These are phyloP conservation scores for Parasteatoda tepidariorum DNA, from an alignment of 1,140 invertebrate species.

Conservation along the genomic window DNA sequence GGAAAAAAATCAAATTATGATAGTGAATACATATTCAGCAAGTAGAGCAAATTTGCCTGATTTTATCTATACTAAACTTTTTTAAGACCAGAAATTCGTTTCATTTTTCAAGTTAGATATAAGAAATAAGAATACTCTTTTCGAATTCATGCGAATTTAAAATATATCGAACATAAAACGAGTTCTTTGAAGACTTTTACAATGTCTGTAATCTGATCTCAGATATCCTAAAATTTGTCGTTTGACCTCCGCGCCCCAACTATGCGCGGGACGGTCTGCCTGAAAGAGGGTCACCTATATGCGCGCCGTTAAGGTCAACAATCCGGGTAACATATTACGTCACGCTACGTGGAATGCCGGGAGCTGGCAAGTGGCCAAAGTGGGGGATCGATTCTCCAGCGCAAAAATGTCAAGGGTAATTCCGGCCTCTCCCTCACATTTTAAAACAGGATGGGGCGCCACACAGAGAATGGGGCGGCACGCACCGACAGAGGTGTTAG, in stretches of 20 bases:
- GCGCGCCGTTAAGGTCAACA: slow-evolving; percentile 36
- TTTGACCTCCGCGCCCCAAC: not conserved
- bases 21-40: too few relatives aligned
- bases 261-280: not conserved
- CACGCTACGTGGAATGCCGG: slow-evolving; percentile 18
- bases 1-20: too few relatives aligned
- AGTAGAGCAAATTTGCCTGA: too few relatives aligned
- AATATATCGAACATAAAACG: too few relatives aligned
- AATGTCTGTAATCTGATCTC: not conserved
- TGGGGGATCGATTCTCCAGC: slow-evolving; percentile 17
- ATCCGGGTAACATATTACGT: slow-evolving; percentile 29
- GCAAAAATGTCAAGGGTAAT: slow-evolving; percentile 46
- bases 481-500: not conserved
- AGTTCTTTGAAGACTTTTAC: not conserved
- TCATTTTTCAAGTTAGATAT: too few relatives aligned
- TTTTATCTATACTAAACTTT: too few relatives aligned
- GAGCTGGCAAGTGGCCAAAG: slow-evolving; percentile 37
- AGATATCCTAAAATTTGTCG: not conserved
- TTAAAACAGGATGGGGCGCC: not conserved
- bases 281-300: slow-evolving; percentile 14
- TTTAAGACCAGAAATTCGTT: too few relatives aligned
- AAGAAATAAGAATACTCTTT: too few relatives aligned
- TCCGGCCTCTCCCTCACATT: not conserved
- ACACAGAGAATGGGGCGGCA: not conserved
- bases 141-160: too few relatives aligned